Conservation (phyloP, 2,113 vertebrate species). For the Misgurnus anguillicaudatus region DNA sequence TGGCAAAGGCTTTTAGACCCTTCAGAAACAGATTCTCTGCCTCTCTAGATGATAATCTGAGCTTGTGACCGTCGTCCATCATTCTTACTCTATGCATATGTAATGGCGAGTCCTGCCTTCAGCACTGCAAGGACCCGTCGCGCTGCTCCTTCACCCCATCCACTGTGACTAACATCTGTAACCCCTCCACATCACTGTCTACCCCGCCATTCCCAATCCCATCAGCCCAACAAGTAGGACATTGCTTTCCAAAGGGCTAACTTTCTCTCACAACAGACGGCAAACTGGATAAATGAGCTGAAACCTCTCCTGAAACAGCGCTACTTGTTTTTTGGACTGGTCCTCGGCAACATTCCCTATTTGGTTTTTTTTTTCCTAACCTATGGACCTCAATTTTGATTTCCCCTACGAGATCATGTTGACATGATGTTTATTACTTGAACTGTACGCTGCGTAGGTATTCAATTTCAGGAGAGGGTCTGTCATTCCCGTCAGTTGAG, state of each 20-base stretch:
- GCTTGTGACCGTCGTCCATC: constrained; percentile 24
- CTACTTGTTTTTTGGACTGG: constrained; percentile 43
- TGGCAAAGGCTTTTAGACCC: constrained; percentile 19
- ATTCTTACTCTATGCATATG: constrained; percentile 55
- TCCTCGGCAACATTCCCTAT: constrained; percentile 57
- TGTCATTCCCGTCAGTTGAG: constrained; percentile 44
- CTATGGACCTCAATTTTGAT: constrained; percentile 46
- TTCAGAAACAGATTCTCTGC: constrained; percentile 13
- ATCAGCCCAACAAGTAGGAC: constrained; percentile 53
- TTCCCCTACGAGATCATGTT: constrained; percentile 53
- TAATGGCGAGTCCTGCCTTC: constrained; percentile 51
- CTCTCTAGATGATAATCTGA: constrained; percentile 24
- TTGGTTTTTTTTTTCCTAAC: constrained; percentile 53
- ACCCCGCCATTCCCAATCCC: constrained; percentile 1
- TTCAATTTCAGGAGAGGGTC: constrained; percentile 36
- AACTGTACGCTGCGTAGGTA: constrained; percentile 61
- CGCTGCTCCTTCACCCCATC: constrained; percentile 52
- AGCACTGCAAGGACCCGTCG: constrained; percentile 37
- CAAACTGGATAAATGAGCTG: constrained; percentile 37
- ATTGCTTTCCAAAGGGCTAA: constrained; percentile 71
- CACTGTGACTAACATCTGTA: constrained; percentile 55
- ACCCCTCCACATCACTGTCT: constrained; percentile 36
- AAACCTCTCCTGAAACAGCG: constrained; percentile 38
- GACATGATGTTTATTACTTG: constrained; percentile 71
- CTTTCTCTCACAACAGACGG: constrained; percentile 56